Evolutionary conservation across 2,113 vertebrate genomes (phyloP).

Genomic region (Lontra canadensis): DNA sequence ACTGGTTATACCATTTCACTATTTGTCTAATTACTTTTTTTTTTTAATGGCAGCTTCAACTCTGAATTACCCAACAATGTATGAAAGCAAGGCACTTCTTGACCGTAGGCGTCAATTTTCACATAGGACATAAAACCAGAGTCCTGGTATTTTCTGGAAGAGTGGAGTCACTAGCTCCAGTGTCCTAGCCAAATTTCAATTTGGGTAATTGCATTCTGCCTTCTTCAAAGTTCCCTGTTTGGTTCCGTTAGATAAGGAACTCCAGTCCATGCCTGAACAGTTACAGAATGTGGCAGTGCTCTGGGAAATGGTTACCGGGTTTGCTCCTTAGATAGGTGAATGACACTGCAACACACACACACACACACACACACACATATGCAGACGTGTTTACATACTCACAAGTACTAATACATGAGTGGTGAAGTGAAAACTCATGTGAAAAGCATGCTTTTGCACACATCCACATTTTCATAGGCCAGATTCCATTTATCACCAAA

Average conservation of each 20-base stretch:
- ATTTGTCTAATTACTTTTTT: background rate
- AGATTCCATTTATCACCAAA: background rate
- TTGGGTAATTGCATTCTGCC: constrained; percentile 40
- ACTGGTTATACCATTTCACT: background rate
- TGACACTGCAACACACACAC: background rate
- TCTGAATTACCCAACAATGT: background rate
- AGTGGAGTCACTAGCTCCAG: background rate
- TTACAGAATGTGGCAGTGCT: constrained; percentile 1
- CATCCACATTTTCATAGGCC: background rate
- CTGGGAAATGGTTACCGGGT: background rate
- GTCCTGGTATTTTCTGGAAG: constrained; percentile 19
- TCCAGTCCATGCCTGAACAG: constrained; percentile 32
- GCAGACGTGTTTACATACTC: too few species aligned
- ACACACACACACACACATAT: too few species aligned
- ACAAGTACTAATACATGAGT: background rate
- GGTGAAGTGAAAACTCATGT: background rate
- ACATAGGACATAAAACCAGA: constrained; percentile 36
- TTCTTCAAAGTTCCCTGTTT: constrained; percentile 13
- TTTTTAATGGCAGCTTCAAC: background rate
- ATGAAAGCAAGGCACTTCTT: background rate
- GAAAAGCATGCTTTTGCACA: background rate
- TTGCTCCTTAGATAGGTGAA: constrained; percentile 11
- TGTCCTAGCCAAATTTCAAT: constrained; percentile 42
- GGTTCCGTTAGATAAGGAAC: background rate
- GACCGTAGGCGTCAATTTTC: background rate